Conservation (phyloP, 1,140 invertebrate species). For the Drosophila repleta region DNA sequence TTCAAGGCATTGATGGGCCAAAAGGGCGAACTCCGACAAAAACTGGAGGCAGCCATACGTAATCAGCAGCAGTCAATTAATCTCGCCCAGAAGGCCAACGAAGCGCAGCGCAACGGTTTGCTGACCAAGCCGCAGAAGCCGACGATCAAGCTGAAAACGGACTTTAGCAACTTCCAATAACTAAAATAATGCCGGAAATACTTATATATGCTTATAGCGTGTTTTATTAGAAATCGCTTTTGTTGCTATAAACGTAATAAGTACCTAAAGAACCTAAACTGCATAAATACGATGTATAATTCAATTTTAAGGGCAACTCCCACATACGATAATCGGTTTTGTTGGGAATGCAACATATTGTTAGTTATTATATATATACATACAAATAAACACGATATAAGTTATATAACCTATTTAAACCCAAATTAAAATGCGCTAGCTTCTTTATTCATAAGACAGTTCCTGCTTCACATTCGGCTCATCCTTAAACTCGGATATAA, state of each 20-base stretch:
- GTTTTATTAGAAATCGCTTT: slow-evolving; percentile 22
- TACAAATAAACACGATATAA: slow-evolving; percentile 31
- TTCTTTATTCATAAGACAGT: slow-evolving; percentile 3
- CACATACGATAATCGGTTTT: slow-evolving; percentile 11
- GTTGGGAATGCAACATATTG: slow-evolving; percentile 30
- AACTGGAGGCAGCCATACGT: slow-evolving; percentile 93
- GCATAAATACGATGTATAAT: slow-evolving; percentile 8
- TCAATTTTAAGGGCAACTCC: slow-evolving; percentile 18
- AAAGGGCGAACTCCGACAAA: slow-evolving; percentile 90
- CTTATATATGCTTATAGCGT: slow-evolving; percentile 23
- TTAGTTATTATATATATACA: slow-evolving; percentile 39
- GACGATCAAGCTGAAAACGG: slow-evolving; percentile 97
- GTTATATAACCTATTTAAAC: slow-evolving; percentile 38
- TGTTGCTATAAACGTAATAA: slow-evolving; percentile 29
- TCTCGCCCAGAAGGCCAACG: slow-evolving; percentile 84
- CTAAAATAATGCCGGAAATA: not conserved
- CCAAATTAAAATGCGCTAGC: not conserved
- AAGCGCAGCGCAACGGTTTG: slow-evolving; percentile 83
- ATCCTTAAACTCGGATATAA: slow-evolving; percentile 11
- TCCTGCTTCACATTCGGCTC: slow-evolving; percentile 9
- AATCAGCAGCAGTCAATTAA: slow-evolving; percentile 87
- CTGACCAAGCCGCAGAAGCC: slow-evolving; percentile 87
- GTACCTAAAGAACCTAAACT: slow-evolving; percentile 38
- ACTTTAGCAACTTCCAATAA: slow-evolving; percentile 95
- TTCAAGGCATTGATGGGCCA: slow-evolving; percentile 95